Evolutionary conservation across 2,888 invertebrate species (phyloP).

Genomic region (Euphydryas editha): DNA sequence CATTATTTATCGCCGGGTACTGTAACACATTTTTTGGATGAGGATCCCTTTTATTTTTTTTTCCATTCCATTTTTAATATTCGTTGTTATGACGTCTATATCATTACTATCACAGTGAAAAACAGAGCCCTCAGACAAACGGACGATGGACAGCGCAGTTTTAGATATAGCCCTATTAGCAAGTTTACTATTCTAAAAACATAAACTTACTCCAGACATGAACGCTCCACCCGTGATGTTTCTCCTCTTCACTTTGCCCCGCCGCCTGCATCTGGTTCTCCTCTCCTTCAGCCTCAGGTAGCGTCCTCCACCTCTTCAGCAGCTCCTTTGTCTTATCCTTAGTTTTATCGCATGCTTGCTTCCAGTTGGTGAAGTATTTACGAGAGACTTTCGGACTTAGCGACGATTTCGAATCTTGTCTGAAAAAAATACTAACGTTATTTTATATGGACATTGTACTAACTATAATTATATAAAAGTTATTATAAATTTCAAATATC

Average conservation of each 20-base stretch:
- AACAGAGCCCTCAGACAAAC: too few relatives aligned
- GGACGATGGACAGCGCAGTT: too few relatives aligned
- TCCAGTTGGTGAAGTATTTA: slow-evolving; percentile 89
- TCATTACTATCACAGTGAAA: too few relatives aligned
- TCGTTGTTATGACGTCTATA: too few relatives aligned
- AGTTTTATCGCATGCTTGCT: slow-evolving; percentile 89
- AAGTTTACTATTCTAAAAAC: too few relatives aligned
- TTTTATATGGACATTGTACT: neutral
- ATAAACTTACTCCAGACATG: slow-evolving; percentile 88
- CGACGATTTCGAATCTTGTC: slow-evolving; percentile 75
- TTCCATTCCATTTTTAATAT: too few relatives aligned
- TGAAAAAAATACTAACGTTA: slow-evolving; percentile 46
- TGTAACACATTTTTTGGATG: too few relatives aligned
- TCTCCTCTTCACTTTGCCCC: slow-evolving; percentile 67
- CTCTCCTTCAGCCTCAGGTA: slow-evolving; percentile 82
- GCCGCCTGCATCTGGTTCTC: slow-evolving; percentile 68
- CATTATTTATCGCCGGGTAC: too few relatives aligned
- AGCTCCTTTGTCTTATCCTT: slow-evolving; percentile 89
- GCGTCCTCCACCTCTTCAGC: slow-evolving; percentile 87
- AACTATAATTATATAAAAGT: too few relatives aligned
- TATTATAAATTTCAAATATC: too few relatives aligned
- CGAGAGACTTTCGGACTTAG: slow-evolving; percentile 85
- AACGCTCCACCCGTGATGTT: slow-evolving; percentile 88
- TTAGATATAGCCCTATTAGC: too few relatives aligned
- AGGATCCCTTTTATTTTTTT: too few relatives aligned